Evolutionary conservation across 1,140 invertebrate genomes (phyloP).

Genomic region (Drosophila subpulchrella): DNA sequence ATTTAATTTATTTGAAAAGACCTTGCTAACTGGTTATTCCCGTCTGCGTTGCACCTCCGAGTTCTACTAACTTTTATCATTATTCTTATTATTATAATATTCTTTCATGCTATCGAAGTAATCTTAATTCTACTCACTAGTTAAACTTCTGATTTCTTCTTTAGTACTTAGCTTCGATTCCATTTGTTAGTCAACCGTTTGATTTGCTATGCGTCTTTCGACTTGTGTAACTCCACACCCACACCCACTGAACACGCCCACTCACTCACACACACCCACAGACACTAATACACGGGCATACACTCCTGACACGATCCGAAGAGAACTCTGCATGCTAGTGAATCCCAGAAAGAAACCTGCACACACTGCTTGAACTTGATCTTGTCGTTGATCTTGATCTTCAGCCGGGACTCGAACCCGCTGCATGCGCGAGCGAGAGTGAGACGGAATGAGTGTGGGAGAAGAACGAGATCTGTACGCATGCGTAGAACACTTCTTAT

Average conservation of each 20-base stretch:
- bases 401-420: slow-evolving; percentile 37
- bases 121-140: slow-evolving; percentile 54
- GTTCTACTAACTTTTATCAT: slow-evolving; percentile 36
- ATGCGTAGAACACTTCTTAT: slow-evolving; percentile 32
- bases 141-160: slow-evolving; percentile 47
- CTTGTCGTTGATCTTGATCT: slow-evolving; percentile 19
- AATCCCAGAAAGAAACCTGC: slow-evolving; percentile 45
- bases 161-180: slow-evolving; percentile 52
- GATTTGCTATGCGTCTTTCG: slow-evolving; percentile 73
- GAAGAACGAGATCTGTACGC: slow-evolving; percentile 25
- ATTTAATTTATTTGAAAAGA: neutral
- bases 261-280: slow-evolving; percentile 18
- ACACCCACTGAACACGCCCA: slow-evolving; percentile 29
- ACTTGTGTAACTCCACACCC: slow-evolving; percentile 50
- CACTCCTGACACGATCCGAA: slow-evolving; percentile 16
- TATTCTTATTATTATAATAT: slow-evolving; percentile 33
- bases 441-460: slow-evolving; percentile 13
- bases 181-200: slow-evolving; percentile 55
- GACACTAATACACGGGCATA: slow-evolving; percentile 27
- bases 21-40: slow-evolving; percentile 50
- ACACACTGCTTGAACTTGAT: slow-evolving; percentile 43
- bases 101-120: slow-evolving; percentile 47
- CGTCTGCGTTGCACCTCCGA: slow-evolving; percentile 21
- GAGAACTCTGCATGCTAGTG: slow-evolving; percentile 56
- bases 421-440: slow-evolving; percentile 31